Conservation (phyloP, 2,797 vertebrate species). For the Coccyzus lansbergi region DNA sequence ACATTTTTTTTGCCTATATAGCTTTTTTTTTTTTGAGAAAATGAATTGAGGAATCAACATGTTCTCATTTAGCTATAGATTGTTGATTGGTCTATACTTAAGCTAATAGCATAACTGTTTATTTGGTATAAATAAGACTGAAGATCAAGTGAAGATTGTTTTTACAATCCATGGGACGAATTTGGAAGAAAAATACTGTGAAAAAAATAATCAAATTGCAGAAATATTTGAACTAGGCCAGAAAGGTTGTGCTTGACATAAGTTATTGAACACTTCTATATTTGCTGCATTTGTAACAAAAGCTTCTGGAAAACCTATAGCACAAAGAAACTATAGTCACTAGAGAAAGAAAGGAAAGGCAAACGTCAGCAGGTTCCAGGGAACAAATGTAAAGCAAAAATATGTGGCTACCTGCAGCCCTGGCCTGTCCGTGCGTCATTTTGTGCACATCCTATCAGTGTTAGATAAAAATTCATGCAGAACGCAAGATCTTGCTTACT, state of each 20-base stretch:
- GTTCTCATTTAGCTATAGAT: slow-evolving; percentile 53
- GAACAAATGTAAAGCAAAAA: background rate
- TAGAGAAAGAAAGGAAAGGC: background rate
- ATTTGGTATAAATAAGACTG: slow-evolving; percentile 62
- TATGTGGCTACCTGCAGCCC: background rate
- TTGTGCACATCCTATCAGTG: background rate
- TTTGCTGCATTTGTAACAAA: background rate
- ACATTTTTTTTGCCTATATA: slow-evolving; percentile 37
- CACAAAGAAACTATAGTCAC: background rate
- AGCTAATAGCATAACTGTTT: slow-evolving; percentile 61
- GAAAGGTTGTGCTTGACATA: background rate
- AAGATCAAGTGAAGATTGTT: background rate
- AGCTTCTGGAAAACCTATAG: background rate
- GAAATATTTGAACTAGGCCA: background rate
- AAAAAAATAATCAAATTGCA: background rate
- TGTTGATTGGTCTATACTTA: slow-evolving; percentile 62
- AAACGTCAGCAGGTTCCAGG: background rate
- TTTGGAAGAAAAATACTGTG: background rate
- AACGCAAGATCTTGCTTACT: background rate
- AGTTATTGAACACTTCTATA: background rate
- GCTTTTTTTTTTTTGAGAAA: slow-evolving; percentile 39
- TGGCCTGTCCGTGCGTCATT: background rate
- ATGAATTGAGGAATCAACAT: slow-evolving; percentile 64
- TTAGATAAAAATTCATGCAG: background rate
- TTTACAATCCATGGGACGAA: background rate